phyloP scores from a whole-genome alignment of 1,140 invertebrate species.

The Probaryconus sp. region DNA sequence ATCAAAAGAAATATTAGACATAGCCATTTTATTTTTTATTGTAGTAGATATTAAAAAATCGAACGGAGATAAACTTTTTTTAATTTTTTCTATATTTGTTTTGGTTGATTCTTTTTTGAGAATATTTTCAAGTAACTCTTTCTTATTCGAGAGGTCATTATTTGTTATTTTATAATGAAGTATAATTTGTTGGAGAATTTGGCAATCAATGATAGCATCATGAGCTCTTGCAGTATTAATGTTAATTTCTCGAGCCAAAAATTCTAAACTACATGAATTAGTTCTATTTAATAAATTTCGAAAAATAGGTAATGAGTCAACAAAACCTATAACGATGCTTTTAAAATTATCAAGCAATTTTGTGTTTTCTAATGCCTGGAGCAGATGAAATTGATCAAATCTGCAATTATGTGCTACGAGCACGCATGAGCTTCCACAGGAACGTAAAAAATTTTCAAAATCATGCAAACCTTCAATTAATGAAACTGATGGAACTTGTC shows the following conservation, averaged over 20 bases:
- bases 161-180: not conserved
- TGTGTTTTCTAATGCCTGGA: not conserved
- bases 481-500: constrained; percentile 1
- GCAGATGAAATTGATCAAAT: constrained; percentile 19
- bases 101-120: not conserved
- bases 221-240: constrained; percentile 4
- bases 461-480: constrained; percentile 1
- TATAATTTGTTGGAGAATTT: constrained; percentile 8
- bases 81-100: not conserved
- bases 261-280: constrained; percentile 12
- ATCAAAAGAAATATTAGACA: no score
- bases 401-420: constrained; percentile 26
- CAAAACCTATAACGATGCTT: constrained; percentile 22
- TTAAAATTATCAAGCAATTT: constrained; percentile 8
- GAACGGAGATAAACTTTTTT: not conserved
- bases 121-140: not conserved
- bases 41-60: no score
- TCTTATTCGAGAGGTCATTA: not conserved
- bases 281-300: constrained; percentile 12
- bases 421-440: not conserved
- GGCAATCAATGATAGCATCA: constrained; percentile 11
- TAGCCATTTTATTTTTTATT: no score
- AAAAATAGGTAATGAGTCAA: constrained; percentile 27
- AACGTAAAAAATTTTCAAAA: constrained; percentile 2
- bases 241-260: constrained; percentile 7